A percentile compares a stretch with the other conserved stretches of the same genome.
phyloP scores from a whole-genome alignment of 2,797 vertebrate species.

The Acanthurus tractus region DNA sequence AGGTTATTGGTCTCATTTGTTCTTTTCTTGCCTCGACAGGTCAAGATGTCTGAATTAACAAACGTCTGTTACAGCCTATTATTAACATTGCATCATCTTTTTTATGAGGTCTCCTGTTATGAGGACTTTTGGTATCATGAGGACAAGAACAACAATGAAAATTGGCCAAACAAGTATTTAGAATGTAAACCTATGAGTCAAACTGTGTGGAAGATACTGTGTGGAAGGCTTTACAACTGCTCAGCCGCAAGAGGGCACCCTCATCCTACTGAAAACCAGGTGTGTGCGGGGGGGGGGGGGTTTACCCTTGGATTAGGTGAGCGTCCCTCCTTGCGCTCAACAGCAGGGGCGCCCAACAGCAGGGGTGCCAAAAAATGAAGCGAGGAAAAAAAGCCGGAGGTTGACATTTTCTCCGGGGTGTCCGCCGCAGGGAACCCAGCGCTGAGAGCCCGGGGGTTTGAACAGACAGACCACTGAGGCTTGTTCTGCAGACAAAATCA shows the following conservation, averaged over 20 bases:
- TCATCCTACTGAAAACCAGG: slow-evolving; percentile 11
- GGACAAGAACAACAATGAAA: neutral
- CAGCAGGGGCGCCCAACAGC: slow-evolving; percentile 56
- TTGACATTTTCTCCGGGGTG: slow-evolving; percentile 75
- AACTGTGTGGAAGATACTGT: neutral
- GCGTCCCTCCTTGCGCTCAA: slow-evolving; percentile 50
- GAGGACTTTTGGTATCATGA: neutral
- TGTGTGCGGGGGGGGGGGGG: neutral
- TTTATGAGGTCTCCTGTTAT: too few relatives aligned
- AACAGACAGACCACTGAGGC: slow-evolving; percentile 52
- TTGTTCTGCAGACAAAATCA: slow-evolving; percentile 70
- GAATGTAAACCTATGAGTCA: too few relatives aligned
- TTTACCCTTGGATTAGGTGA: slow-evolving; percentile 38
- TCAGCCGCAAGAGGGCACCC: slow-evolving; percentile 67
- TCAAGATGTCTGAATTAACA: neutral
- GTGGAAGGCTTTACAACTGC: neutral
- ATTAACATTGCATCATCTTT: neutral
- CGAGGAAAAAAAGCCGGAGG: slow-evolving; percentile 63
- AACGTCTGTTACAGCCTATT: neutral
- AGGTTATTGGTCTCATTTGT: slow-evolving; percentile 2
- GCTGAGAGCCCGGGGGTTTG: slow-evolving; percentile 60
- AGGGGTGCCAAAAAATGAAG: slow-evolving; percentile 71
- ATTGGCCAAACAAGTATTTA: too few relatives aligned
- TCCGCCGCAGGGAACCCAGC: slow-evolving; percentile 76
- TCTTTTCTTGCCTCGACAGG: neutral